Conservation (phyloP, 2,113 vertebrate species). For the Sebastes schlegelii region DNA sequence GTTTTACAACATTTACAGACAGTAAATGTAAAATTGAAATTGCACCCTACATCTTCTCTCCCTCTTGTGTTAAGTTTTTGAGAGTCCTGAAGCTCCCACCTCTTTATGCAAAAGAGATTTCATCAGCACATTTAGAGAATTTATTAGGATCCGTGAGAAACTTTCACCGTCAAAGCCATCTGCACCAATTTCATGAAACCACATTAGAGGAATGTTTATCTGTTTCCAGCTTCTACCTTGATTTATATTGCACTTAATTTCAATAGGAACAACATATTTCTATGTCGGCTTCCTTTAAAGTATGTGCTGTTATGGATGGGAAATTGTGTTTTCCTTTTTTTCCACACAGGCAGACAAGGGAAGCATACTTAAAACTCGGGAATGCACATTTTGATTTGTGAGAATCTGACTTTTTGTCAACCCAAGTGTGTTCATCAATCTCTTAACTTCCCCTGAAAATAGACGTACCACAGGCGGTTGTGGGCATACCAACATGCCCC, state of each 20-base stretch:
- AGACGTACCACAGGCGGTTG: conserved; percentile 16
- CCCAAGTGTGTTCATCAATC: conserved; percentile 34
- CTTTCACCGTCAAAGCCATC: conserved; percentile 41
- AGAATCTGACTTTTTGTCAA: conserved; percentile 44
- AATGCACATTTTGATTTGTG: conserved; percentile 22
- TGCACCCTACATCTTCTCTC: conserved; percentile 43
- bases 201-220: conserved; percentile 51
- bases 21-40: conserved; percentile 55
- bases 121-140: conserved; percentile 72
- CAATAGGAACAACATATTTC: conserved; percentile 17
- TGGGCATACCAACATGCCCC: conserved; percentile 18
- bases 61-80: conserved; percentile 44
- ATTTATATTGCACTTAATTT: conserved; percentile 39
- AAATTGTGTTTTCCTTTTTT: not conserved
- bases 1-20: conserved; percentile 38
- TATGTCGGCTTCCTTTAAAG: not conserved
- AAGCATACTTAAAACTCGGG: conserved; percentile 5
- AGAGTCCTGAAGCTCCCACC: conserved; percentile 34
- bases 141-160: conserved; percentile 58
- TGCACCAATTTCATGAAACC: conserved; percentile 47
- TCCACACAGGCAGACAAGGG: not conserved
- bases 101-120: conserved; percentile 66
- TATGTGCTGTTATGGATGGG: conserved; percentile 12
- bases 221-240: conserved; percentile 42
- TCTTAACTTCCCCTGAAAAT: conserved; percentile 29